Evolutionary conservation across 1,140 invertebrate species (phyloP).

Genomic region (Harlomillsia oculata): DNA sequence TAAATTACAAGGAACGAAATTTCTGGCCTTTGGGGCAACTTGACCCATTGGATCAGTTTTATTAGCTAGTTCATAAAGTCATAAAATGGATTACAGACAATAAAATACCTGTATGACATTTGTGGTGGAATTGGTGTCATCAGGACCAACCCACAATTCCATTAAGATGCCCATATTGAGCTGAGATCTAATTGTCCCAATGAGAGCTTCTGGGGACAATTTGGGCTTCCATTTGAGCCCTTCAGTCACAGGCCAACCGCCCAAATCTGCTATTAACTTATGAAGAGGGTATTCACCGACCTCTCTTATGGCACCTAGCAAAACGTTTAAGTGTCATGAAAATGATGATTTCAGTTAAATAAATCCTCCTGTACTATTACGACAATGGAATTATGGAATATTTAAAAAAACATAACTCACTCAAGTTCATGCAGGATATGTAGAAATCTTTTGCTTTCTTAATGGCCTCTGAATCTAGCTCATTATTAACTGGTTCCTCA

Average conservation of each 20-base stretch:
- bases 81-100: too few relatives aligned
- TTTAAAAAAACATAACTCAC: conserved; percentile 52
- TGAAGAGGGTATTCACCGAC: conserved; percentile 56
- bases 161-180: conserved; percentile 65
- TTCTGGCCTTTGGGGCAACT: too few relatives aligned
- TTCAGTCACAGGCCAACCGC: conserved; percentile 67
- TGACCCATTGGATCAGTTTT: too few relatives aligned
- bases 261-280: conserved; percentile 50
- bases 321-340: background rate
- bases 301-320: conserved; percentile 48
- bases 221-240: conserved; percentile 49
- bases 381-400: background rate
- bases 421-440: conserved; percentile 73
- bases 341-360: background rate
- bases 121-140: conserved; percentile 72
- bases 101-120: conserved; percentile 81
- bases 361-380: background rate
- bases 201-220: conserved; percentile 52
- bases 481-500: conserved; percentile 56
- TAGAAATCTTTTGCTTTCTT: conserved; percentile 75
- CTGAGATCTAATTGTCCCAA: conserved; percentile 56
- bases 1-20: too few relatives aligned
- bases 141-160: conserved; percentile 71
- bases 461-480: conserved; percentile 59
- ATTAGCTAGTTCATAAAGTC: too few relatives aligned